Evolutionary conservation across 1,140 invertebrate species (phyloP).

Genomic region (Dolichoris vasculosae): DNA sequence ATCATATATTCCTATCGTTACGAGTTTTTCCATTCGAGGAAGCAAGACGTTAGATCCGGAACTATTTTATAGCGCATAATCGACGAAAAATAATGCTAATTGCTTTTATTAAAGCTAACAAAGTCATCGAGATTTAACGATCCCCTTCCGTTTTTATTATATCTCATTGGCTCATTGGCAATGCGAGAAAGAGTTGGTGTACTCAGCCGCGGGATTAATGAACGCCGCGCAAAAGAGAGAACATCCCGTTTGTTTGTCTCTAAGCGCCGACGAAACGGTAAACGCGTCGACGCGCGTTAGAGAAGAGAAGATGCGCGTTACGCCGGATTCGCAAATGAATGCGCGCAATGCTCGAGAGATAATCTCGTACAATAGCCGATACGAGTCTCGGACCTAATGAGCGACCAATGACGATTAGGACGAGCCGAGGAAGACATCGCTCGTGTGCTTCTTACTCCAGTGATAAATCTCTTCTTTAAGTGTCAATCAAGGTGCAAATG

Average conservation of each 20-base stretch:
- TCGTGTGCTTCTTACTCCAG: background rate
- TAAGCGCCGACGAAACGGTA: slow-evolving; percentile 34
- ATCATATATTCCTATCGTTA: background rate
- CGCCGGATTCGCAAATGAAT: background rate
- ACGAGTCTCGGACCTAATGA: slow-evolving; percentile 5
- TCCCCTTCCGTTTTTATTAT: slow-evolving; percentile 1
- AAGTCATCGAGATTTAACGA: slow-evolving; percentile 19
- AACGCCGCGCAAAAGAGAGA: background rate
- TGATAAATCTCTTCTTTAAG: slow-evolving; percentile 37
- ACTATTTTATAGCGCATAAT: background rate
- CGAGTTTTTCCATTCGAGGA: background rate
- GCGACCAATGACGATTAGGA: background rate
- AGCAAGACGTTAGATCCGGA: background rate
- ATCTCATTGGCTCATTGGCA: slow-evolving; percentile 27
- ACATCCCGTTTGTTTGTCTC: background rate
- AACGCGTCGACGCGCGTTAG: slow-evolving; percentile 13
- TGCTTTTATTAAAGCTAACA: slow-evolving; percentile 37
- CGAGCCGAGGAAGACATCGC: background rate
- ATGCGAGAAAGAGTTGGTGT: slow-evolving; percentile 11
- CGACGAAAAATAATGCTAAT: slow-evolving; percentile 20
- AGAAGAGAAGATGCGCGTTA: background rate
- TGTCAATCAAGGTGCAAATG: slow-evolving; percentile 39
- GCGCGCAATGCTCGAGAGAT: background rate
- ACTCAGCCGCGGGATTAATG: slow-evolving; percentile 7
- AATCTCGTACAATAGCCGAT: background rate